A percentile compares a stretch with the other conserved stretches of the same genome.
Evolutionary conservation across 2,113 vertebrate species (phyloP).

Genomic region (Ammodytes marinus): DNA sequence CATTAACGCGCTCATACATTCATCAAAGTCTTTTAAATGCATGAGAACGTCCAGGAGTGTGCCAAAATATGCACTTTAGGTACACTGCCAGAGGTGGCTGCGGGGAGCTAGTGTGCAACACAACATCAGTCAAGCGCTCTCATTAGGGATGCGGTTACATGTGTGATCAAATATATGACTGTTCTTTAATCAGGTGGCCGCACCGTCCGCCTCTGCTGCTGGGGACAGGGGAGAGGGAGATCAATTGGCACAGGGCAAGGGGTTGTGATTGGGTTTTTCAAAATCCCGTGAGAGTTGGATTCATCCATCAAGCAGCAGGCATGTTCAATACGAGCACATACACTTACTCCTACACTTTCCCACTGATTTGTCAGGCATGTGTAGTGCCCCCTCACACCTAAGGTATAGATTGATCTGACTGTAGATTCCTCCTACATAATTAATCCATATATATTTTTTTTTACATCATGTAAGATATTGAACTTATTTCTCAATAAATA

Average conservation of each 20-base stretch:
- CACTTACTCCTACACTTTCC: slow-evolving; percentile 13
- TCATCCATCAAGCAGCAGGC: slow-evolving; percentile 40
- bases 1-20: slow-evolving; percentile 72
- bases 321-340: slow-evolving; percentile 28
- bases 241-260: slow-evolving; percentile 53
- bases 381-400: neutral
- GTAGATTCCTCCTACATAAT: neutral
- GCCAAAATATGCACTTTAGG: slow-evolving; percentile 77
- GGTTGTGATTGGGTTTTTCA: slow-evolving; percentile 37
- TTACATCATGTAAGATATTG: neutral
- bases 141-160: slow-evolving; percentile 77
- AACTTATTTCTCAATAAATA: neutral
- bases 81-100: slow-evolving; percentile 67
- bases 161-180: slow-evolving; percentile 74
- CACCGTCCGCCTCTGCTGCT: slow-evolving; percentile 22
- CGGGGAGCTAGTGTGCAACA: slow-evolving; percentile 17
- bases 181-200: slow-evolving; percentile 73
- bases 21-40: slow-evolving; percentile 77
- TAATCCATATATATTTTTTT: slow-evolving; percentile 4
- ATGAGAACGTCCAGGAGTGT: slow-evolving; percentile 37
- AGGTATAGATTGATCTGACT: slow-evolving; percentile 14
- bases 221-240: slow-evolving; percentile 43
- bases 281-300: slow-evolving; percentile 40
- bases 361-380: slow-evolving; percentile 19
- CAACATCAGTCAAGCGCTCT: slow-evolving; percentile 67